Evolutionary conservation across 30 jellyfish, hydroid and myxozoan species (phyloP), one percentile per base, ranked within the genome.

Genomic region (Aurelia sp.): DNA sequence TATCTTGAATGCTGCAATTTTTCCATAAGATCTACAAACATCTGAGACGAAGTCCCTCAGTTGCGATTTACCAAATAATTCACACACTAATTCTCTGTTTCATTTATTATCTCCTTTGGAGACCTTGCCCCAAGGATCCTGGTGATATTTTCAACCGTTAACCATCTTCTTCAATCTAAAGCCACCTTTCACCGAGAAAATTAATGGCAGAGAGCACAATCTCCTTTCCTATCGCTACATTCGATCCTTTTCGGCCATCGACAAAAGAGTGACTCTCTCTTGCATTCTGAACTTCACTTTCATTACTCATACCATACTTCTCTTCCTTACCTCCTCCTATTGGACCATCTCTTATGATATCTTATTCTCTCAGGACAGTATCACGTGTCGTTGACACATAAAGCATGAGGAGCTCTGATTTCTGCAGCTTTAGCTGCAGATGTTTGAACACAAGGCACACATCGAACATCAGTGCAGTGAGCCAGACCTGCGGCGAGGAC

Each of bases 121-220:
- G 81, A 70, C 70, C 70, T 70, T 31, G 81, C 71, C 21, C 70
- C 33, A 31, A 20, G 81, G 81, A 70, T 70, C 71, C 81, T 20
- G 70, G 70, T 70, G n/a, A n/a, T 20, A 20, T 10, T 70, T 70
- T 70, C 81, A 70, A 70, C 81, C 70, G 62, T 70, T 70, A n/a
- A n/a, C 81, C 81, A 70, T 70, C 81, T 70, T 70, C 81, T 70
- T 70, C 81, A 70, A 70, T 70, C 81, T 31, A 21, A 15, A 15
- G 81, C 33, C 81, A n/a, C n/a, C n/a, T 70, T 70, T 31, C 81
- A 10, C 71, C 66, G 81, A 70, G 81, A 70, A 70, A 70, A 70
- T 31, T 70, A 70, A n/a, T n/a, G n/a, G n/a, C n/a, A n/a, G n/a
- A n/a, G n/a, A n/a, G n/a, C n/a, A n/a, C n/a, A n/a, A n/a, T n/a